Evolutionary conservation across 1,140 invertebrate species (phyloP).

Genomic region (Mylabris phalerata): DNA sequence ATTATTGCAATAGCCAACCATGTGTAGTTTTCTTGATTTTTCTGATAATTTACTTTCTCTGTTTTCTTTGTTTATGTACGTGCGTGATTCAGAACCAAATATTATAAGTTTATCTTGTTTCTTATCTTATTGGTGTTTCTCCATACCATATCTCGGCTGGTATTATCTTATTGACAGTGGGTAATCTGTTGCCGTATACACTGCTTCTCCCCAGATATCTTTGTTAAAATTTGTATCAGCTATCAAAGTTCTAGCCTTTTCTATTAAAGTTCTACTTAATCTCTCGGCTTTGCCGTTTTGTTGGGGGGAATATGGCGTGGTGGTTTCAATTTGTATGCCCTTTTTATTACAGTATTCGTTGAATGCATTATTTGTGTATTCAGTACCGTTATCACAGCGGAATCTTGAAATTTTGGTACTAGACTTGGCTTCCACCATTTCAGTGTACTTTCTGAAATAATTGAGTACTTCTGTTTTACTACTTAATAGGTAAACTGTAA

Average conservation of each 20-base stretch:
- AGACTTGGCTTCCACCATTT: constrained; percentile 26
- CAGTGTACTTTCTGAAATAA: constrained; percentile 39
- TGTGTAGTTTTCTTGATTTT: not conserved
- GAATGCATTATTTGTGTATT: constrained; percentile 42
- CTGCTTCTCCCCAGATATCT: not conserved
- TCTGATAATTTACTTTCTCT: constrained; percentile 2
- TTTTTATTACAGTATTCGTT: constrained; percentile 35
- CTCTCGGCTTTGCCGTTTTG: constrained; percentile 4
- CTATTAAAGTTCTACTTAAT: constrained; percentile 3
- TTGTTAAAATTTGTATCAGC: not conserved
- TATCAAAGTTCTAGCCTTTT: constrained; percentile 1
- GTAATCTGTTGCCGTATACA: constrained; percentile 5
- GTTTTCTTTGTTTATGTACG: constrained; percentile 22
- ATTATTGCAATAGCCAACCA: constrained; percentile 25
- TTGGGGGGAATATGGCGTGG: not conserved
- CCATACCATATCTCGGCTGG: constrained; percentile 36
- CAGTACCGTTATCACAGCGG: constrained; percentile 42
- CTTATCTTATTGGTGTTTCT: constrained; percentile 24
- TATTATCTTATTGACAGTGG: constrained; percentile 10
- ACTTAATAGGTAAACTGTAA: constrained; percentile 34
- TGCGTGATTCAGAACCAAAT: constrained; percentile 34
- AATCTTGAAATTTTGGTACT: constrained; percentile 39
- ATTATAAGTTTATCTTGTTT: constrained; percentile 29
- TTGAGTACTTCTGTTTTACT: constrained; percentile 39
- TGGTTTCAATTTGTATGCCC: not conserved